phyloP scores from a whole-genome alignment of 2,113 vertebrate species.

The Alethe castanea region DNA sequence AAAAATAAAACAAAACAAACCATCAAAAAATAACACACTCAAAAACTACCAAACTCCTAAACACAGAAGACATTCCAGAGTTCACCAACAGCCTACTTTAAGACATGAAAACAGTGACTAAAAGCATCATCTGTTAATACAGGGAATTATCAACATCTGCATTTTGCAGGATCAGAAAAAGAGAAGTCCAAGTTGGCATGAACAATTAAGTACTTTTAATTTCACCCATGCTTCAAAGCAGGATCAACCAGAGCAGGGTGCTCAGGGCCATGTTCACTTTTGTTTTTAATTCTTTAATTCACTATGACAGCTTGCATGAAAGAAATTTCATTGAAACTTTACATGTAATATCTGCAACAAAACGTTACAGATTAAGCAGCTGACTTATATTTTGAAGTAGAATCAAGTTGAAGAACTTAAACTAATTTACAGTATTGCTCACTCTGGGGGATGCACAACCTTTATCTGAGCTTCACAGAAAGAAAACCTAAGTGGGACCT shows the following conservation, averaged over 20 bases:
- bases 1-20: not conserved
- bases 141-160: not conserved
- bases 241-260: not conserved
- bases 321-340: not conserved
- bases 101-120: not conserved
- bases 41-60: not conserved
- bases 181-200: not conserved
- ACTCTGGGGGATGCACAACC: not conserved
- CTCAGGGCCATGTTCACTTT: not conserved
- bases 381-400: not conserved
- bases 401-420: not conserved
- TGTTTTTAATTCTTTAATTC: not conserved
- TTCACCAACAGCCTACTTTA: not conserved
- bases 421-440: not conserved
- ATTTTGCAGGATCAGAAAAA: not conserved
- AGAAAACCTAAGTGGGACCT: not conserved
- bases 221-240: not conserved
- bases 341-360: not conserved
- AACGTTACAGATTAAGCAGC: not conserved
- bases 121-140: not conserved
- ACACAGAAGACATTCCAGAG: not conserved
- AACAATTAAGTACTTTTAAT: not conserved
- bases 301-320: not conserved
- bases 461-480: not conserved
- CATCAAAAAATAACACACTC: not conserved